Percentiles rank a stretch among this genome's conserved stretches.
Evolutionary conservation across 2,888 invertebrate genomes (phyloP).

Genomic region (Athetis lepigone): DNA sequence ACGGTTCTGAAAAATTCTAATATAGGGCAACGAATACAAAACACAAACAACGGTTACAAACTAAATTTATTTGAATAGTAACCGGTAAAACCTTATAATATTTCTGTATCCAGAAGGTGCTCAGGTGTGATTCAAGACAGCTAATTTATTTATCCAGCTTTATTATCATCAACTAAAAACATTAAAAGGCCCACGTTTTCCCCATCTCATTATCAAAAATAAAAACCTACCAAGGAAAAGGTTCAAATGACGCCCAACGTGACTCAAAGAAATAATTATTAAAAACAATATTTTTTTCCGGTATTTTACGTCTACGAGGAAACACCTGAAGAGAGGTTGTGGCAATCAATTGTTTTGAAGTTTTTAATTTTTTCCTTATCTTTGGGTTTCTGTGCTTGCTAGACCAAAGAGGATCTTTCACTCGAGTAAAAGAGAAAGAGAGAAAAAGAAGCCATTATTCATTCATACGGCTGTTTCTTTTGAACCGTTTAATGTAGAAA

Average conservation of each 20-base stretch:
- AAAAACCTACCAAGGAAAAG: constrained; percentile 21
- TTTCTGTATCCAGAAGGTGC: too few relatives aligned
- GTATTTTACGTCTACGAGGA: constrained; percentile 39
- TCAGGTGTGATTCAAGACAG: too few relatives aligned
- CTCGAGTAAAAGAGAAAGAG: too few relatives aligned
- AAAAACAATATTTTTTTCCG: constrained; percentile 42
- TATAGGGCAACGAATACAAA: too few relatives aligned
- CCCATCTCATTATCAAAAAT: constrained; percentile 13
- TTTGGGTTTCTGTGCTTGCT: too few relatives aligned
- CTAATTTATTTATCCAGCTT: neutral
- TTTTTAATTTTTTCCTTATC: constrained; percentile 60
- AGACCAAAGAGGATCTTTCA: too few relatives aligned
- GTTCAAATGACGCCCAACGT: constrained; percentile 20
- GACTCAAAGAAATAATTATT: constrained; percentile 53
- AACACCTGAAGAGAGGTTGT: constrained; percentile 52
- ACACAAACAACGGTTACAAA: too few relatives aligned
- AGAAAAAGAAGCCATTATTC: too few relatives aligned
- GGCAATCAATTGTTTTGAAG: constrained; percentile 63
- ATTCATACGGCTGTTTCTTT: neutral
- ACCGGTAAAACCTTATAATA: too few relatives aligned
- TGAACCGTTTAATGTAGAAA: neutral
- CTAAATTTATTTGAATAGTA: too few relatives aligned
- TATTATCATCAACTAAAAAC: neutral
- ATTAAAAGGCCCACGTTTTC: constrained; percentile 9
- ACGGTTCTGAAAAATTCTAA: too few relatives aligned